These are phyloP conservation scores for Gambusia yucatana DNA, from an alignment of 2,797 vertebrate genomes.

Conservation along the genomic window DNA sequence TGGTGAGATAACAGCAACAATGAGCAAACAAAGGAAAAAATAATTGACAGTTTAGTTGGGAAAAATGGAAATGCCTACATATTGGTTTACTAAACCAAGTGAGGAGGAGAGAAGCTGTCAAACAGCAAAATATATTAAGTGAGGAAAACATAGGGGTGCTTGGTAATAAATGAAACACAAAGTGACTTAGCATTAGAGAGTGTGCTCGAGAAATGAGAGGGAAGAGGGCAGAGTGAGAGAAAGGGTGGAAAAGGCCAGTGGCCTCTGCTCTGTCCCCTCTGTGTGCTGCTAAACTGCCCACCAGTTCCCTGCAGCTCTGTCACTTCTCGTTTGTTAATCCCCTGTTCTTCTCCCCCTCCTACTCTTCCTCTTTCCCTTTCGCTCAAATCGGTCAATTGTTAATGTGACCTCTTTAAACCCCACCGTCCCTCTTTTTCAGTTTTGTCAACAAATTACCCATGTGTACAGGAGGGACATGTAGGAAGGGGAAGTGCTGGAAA, in stretches of 20 bases:
- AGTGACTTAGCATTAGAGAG: constrained; percentile 57
- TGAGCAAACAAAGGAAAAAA: not conserved
- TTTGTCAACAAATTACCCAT: constrained; percentile 61
- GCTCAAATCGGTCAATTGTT: constrained; percentile 73
- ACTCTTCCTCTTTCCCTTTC: constrained; percentile 67
- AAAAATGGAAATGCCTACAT: not conserved
- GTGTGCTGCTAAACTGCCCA: constrained; percentile 73
- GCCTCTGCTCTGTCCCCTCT: constrained; percentile 73
- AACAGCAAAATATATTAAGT: constrained; percentile 5
- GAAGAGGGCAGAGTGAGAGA: constrained; percentile 62
- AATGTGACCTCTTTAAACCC: constrained; percentile 78
- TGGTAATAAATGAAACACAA: constrained; percentile 37
- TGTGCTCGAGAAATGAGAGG: constrained; percentile 34
- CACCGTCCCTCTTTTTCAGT: constrained; percentile 50
- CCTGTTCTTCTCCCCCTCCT: constrained; percentile 67
- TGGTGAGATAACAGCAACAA: constrained; percentile 8
- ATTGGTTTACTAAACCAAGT: not conserved
- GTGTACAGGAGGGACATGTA: constrained; percentile 55
- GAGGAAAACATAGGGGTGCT: constrained; percentile 18
- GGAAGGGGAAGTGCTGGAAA: constrained; percentile 23
- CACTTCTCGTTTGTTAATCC: constrained; percentile 78
- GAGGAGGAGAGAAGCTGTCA: constrained; percentile 10
- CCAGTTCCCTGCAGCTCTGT: constrained; percentile 77
- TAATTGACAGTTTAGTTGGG: not conserved
- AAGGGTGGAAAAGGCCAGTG: constrained; percentile 72